phyloP scores from a whole-genome alignment of 2,113 vertebrate genomes.

The Pseudonaja textilis region DNA sequence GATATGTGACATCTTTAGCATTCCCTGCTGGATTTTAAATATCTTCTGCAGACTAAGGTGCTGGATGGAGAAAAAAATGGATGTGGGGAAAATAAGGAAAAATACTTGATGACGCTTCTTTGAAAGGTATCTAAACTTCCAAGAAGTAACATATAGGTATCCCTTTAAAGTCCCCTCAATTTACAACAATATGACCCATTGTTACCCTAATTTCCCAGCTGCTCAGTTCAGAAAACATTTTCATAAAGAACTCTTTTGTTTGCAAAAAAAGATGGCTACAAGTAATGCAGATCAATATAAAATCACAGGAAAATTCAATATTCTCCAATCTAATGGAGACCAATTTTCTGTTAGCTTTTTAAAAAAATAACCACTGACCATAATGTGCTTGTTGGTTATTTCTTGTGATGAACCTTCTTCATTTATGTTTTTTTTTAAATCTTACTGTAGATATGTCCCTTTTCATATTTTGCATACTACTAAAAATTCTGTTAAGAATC shows the following conservation, averaged over 20 bases:
- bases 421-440: background rate
- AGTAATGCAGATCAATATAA: background rate
- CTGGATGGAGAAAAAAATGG: background rate
- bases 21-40: constrained; percentile 30
- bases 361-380: background rate
- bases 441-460: background rate
- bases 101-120: background rate
- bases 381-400: background rate
- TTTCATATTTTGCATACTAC: background rate
- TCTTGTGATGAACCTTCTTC: background rate
- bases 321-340: background rate
- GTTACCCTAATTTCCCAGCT: background rate
- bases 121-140: background rate
- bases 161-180: background rate
- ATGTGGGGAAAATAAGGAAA: background rate
- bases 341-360: background rate
- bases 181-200: background rate
- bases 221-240: background rate
- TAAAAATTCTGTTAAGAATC: background rate
- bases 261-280: background rate
- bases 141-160: background rate
- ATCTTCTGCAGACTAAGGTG: background rate
- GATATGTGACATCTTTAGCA: constrained; percentile 19
- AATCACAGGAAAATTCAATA: background rate
- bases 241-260: background rate